phyloP scores from a whole-genome alignment of 1,140 invertebrate species.

The Heliconius himera region DNA sequence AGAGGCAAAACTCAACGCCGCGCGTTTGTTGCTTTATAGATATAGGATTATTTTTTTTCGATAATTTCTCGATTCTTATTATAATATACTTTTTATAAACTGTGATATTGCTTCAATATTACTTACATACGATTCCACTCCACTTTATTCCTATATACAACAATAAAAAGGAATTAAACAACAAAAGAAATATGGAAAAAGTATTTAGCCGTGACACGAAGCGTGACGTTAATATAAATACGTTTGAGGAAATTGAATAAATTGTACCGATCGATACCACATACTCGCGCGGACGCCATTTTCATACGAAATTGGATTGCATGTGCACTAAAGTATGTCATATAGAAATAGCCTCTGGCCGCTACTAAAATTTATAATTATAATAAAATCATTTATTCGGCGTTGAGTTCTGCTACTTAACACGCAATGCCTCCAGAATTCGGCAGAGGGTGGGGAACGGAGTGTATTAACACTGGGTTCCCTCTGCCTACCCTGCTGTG shows the following conservation, averaged over 20 bases:
- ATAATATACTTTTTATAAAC: no score
- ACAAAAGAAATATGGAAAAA: conserved; percentile 5
- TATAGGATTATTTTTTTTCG: no score
- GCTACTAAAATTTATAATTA: background rate
- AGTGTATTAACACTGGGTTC: no score
- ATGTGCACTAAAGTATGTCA: conserved; percentile 5
- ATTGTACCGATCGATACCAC: conserved; percentile 18
- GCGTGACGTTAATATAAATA: conserved; percentile 6
- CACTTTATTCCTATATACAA: background rate
- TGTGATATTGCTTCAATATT: background rate
- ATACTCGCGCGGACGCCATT: conserved; percentile 11
- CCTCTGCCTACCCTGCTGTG: no score
- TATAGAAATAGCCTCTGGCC: conserved; percentile 5
- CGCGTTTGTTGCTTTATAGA: no score
- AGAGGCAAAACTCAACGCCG: no score
- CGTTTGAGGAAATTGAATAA: conserved; percentile 21
- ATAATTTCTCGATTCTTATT: background rate
- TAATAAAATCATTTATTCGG: no score
- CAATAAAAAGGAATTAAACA: background rate
- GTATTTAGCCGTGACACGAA: conserved; percentile 16
- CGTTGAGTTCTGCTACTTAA: no score
- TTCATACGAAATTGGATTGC: conserved; percentile 27
- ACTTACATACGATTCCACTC: background rate
- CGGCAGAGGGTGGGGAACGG: no score
- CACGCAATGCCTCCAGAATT: no score